phyloP scores from a whole-genome alignment of 2,113 vertebrate genomes.

The Corvus cornix region DNA sequence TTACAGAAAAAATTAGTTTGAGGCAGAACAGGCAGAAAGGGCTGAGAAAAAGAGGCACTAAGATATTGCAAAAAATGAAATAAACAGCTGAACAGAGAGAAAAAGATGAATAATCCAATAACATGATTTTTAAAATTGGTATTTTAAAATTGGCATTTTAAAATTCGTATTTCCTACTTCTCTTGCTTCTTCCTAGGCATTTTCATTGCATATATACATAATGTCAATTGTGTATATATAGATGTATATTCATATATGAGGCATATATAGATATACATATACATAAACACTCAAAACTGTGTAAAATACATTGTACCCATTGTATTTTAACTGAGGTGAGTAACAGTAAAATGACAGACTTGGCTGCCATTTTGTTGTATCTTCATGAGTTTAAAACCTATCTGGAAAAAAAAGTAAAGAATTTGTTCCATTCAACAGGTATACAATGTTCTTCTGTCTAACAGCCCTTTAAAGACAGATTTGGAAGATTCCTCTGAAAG shows the following conservation, averaged over 20 bases:
- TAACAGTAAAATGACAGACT: slow-evolving; percentile 73
- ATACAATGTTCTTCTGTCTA: neutral
- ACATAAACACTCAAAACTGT: slow-evolving; percentile 66
- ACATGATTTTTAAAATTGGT: neutral
- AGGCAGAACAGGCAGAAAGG: slow-evolving; percentile 55
- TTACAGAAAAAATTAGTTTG: slow-evolving; percentile 73
- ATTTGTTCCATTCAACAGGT: slow-evolving; percentile 66
- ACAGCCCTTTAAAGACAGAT: neutral
- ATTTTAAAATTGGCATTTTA: slow-evolving; percentile 18
- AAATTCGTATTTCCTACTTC: slow-evolving; percentile 34
- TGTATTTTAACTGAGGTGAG: slow-evolving; percentile 79
- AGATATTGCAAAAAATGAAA: slow-evolving; percentile 40
- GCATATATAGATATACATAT: slow-evolving; percentile 77
- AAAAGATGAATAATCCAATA: slow-evolving; percentile 28
- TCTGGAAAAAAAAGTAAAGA: slow-evolving; percentile 74
- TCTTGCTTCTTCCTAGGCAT: slow-evolving; percentile 52
- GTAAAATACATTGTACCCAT: slow-evolving; percentile 75
- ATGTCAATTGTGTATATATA: slow-evolving; percentile 68
- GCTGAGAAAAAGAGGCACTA: slow-evolving; percentile 57
- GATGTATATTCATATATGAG: slow-evolving; percentile 67
- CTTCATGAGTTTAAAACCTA: slow-evolving; percentile 77
- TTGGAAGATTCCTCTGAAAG: neutral
- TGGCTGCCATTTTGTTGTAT: slow-evolving; percentile 74
- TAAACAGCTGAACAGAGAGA: slow-evolving; percentile 16
- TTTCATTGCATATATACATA: slow-evolving; percentile 63